Evolutionary conservation across 2,797 vertebrate genomes (phyloP).

Genomic region (Uromys caudimaculatus): DNA sequence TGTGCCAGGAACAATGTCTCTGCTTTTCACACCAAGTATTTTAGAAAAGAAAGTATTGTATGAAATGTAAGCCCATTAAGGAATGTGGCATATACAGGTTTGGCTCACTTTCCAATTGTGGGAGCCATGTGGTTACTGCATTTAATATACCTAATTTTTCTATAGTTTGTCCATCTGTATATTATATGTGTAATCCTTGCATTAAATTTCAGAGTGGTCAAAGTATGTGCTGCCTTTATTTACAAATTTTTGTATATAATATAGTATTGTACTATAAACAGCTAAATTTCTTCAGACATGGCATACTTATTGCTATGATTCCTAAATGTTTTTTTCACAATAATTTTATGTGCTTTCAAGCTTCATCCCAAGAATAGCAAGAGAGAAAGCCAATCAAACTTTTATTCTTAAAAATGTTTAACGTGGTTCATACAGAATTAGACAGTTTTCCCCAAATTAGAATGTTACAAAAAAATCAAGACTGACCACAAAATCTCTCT

Average conservation of each 20-base stretch:
- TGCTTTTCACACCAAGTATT: neutral
- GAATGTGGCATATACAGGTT: neutral
- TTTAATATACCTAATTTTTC: neutral
- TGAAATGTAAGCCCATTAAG: neutral
- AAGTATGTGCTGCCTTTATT: neutral
- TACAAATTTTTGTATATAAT: neutral
- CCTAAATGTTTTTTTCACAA: neutral
- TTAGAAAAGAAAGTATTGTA: neutral
- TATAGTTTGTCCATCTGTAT: neutral
- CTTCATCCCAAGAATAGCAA: neutral
- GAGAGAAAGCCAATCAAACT: neutral
- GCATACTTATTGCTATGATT: neutral
- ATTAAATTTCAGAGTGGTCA: neutral
- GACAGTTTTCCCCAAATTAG: neutral
- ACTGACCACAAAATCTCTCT: neutral
- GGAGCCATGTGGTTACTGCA: neutral
- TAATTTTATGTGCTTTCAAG: neutral
- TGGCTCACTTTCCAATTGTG: neutral
- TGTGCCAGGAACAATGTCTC: neutral
- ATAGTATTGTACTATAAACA: neutral
- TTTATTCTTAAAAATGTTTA: neutral
- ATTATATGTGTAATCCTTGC: neutral
- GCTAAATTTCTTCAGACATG: neutral
- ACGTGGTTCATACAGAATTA: neutral
- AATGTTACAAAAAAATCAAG: neutral